phyloP scores from a whole-genome alignment of 2,888 invertebrate species.

The Bursaphelenchus okinawaensis region DNA sequence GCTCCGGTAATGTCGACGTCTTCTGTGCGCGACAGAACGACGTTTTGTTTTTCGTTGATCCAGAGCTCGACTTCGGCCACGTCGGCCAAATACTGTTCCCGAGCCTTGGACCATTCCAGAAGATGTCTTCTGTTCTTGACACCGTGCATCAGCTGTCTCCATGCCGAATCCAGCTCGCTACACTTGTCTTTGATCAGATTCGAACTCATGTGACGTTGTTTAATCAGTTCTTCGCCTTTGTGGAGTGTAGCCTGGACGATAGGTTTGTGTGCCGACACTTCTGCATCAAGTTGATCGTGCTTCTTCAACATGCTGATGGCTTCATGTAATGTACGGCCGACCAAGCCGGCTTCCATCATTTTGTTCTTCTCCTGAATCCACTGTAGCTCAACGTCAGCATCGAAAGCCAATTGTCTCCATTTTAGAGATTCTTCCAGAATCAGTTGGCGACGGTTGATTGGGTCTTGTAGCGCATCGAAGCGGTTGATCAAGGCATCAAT shows the following conservation, averaged over 20 bases:
- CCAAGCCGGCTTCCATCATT: constrained; percentile 68
- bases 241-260: constrained; percentile 76
- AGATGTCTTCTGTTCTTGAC: constrained; percentile 35
- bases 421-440: constrained; percentile 81
- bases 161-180: constrained; percentile 62
- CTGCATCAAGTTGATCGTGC: constrained; percentile 79
- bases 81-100: constrained; percentile 68
- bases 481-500: constrained; percentile 64
- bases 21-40: constrained; percentile 28
- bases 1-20: constrained; percentile 74
- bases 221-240: constrained; percentile 72
- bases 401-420: constrained; percentile 86
- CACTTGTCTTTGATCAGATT: constrained; percentile 75
- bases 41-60: constrained; percentile 73
- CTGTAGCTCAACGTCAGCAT: constrained; percentile 82
- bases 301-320: constrained; percentile 86
- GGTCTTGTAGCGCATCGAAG: constrained; percentile 61
- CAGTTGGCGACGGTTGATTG: constrained; percentile 64
- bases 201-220: constrained; percentile 74
- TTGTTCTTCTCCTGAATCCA: constrained; percentile 89
- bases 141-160: constrained; percentile 58
- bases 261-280: constrained; percentile 78
- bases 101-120: constrained; percentile 74
- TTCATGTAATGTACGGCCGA: constrained; percentile 81
- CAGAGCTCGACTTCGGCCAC: constrained; percentile 72